phyloP scores from a whole-genome alignment of 1,140 invertebrate genomes.

The Adoxophyes honmai region DNA sequence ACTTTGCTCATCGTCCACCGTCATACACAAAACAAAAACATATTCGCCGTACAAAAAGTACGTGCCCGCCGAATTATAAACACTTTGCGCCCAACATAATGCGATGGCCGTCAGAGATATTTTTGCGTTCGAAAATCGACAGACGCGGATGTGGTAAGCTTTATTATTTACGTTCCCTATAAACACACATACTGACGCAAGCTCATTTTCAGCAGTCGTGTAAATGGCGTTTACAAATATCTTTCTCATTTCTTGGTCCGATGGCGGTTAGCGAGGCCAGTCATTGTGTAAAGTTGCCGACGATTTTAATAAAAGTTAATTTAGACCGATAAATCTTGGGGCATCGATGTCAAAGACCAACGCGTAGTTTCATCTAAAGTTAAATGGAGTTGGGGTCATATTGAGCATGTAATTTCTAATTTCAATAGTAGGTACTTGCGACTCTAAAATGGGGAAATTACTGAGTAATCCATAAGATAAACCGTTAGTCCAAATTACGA shows the following conservation, averaged over 20 bases:
- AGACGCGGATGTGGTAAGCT: conserved; percentile 44
- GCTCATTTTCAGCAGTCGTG: conserved; percentile 12
- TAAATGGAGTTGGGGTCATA: background rate
- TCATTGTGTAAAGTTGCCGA: background rate
- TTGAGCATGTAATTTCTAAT: background rate
- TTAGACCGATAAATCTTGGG: background rate
- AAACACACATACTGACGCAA: conserved; percentile 38
- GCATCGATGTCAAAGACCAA: conserved; percentile 5
- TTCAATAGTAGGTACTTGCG: background rate
- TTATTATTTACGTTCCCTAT: conserved; percentile 42
- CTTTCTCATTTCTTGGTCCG: background rate
- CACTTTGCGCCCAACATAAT: background rate
- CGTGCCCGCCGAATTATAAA: background rate
- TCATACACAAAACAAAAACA: conserved; percentile 2
- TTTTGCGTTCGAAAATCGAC: conserved; percentile 22
- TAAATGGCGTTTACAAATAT: conserved; percentile 3
- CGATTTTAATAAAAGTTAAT: conserved; percentile 10
- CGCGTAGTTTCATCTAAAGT: background rate
- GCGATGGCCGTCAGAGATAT: conserved; percentile 5
- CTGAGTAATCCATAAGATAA: too few species aligned
- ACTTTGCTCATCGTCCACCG: background rate
- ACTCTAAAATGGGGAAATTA: background rate
- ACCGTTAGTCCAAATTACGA: too few species aligned
- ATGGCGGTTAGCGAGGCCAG: background rate
- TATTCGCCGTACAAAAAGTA: conserved; percentile 3